Base-by-base conservation (phyloP, 23 tunicate genomes). In the Diplosoma virens region DNA sequence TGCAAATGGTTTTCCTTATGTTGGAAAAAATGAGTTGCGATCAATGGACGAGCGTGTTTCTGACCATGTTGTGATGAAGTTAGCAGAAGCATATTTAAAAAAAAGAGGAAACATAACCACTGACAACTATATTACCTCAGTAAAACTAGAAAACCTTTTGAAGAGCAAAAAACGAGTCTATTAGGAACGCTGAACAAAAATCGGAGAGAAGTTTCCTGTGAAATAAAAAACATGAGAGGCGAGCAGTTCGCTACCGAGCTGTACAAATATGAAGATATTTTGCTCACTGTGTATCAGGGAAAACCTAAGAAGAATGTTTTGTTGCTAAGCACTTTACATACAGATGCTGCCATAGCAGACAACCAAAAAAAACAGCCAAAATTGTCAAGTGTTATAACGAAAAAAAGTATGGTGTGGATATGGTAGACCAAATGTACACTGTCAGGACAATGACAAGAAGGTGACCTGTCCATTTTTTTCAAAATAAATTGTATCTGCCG, bases 401-500 rank as follows among this genome's bases (percentile, higher is more conserved):
- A 11, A 56, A 22, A 20, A 56, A 56, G 20, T 56, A 56, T 56
- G 63, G 63, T 4, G 63, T 56, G 63, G 63, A 56, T 56, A 25
- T 56, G 25, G 63, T 56, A 4, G 24, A 56, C 63, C 63, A 56
- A 56, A 56, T 56, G 63, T 56, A 56, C 63, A 20, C 63, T 25
- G 63, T 20, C 63, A 56, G 63, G 63, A 56, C 63, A 56, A 56
- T 56, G 63, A 56, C 63, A 56, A 56, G 63, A 56, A 56, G 63
- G 63, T 56, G 63, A 25, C 63, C 63, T 64, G 16, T 64, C 37
- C 71, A 29, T 64, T 64, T 21, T n/a, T 64, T 64, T 64, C 71
- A 9, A 11, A 56, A 56, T 56, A 56, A 4, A 4, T 56, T 4
- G 63, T 14, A 14, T 25, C 20, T 56, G 63, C 63, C 20, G 63